Percentiles rank a stretch among this genome's conserved stretches.
Evolutionary conservation across 2,797 vertebrate genomes (phyloP).

Genomic region (Cossypha polioptera): DNA sequence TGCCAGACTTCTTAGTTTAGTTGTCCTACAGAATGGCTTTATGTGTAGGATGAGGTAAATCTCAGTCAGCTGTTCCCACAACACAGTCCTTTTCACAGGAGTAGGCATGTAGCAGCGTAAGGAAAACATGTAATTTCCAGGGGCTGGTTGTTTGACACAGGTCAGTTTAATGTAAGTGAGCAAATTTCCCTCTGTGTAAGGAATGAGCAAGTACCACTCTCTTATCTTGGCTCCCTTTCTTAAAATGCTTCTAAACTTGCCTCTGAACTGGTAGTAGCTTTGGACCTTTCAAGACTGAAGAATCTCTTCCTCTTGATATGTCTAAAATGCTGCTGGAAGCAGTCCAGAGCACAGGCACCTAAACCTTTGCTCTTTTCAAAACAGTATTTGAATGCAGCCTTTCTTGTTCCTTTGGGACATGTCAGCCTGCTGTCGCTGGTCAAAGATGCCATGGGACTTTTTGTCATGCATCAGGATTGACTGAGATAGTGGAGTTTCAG

Average conservation of each 20-base stretch:
- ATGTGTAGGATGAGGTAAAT: background rate
- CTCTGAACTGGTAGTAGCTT: background rate
- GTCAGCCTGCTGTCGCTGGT: background rate
- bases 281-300: background rate
- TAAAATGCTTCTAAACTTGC: background rate
- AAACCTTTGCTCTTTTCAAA: background rate
- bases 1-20: background rate
- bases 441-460: background rate
- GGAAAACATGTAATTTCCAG: background rate
- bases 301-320: background rate
- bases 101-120: rapidly evolving
- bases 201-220: background rate
- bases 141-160: background rate
- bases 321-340: background rate
- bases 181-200: background rate
- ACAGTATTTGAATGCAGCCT: background rate
- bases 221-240: background rate
- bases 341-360: background rate
- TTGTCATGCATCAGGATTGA: background rate
- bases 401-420: background rate
- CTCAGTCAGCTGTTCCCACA: background rate
- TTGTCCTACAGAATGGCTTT: background rate
- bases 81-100: background rate
- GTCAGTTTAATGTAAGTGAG: background rate
- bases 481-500: background rate